Evolutionary conservation across 2,888 invertebrate species (phyloP).

Genomic region (Brenthis daphne): DNA sequence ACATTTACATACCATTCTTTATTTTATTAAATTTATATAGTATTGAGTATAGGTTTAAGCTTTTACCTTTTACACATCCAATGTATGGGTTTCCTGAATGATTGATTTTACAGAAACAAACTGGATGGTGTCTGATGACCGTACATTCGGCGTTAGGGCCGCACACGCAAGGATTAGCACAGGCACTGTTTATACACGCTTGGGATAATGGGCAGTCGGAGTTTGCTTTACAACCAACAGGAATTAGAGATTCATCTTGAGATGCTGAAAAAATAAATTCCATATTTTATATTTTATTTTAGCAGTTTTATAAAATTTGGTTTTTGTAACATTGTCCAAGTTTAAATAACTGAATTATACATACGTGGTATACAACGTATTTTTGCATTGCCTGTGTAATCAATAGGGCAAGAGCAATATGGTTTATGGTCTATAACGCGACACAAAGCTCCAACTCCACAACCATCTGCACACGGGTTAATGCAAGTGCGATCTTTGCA

Average conservation of each 20-base stretch:
- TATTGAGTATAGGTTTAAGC: neutral
- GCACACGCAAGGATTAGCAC: conserved; percentile 92
- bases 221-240: conserved; percentile 87
- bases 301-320: no score
- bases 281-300: no score
- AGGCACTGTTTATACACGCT: conserved; percentile 90
- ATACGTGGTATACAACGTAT: conserved; percentile 91
- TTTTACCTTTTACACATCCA: conserved; percentile 38
- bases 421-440: conserved; percentile 89
- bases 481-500: conserved; percentile 90
- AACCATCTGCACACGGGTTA: conserved; percentile 90
- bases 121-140: conserved; percentile 92
- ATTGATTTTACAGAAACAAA: conserved; percentile 91
- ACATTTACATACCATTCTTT: neutral
- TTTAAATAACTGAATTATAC: conserved; percentile 53
- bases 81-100: conserved; percentile 88
- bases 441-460: conserved; percentile 91
- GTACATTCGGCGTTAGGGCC: conserved; percentile 91
- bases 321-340: no score
- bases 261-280: conserved; percentile 69
- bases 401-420: conserved; percentile 90
- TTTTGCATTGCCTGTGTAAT: conserved; percentile 88
- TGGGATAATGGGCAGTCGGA: conserved; percentile 91
- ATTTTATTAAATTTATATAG: neutral
- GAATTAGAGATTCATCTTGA: conserved; percentile 76